phyloP scores from a whole-genome alignment of 2,113 vertebrate species.

The Elephantulus edwardii region DNA sequence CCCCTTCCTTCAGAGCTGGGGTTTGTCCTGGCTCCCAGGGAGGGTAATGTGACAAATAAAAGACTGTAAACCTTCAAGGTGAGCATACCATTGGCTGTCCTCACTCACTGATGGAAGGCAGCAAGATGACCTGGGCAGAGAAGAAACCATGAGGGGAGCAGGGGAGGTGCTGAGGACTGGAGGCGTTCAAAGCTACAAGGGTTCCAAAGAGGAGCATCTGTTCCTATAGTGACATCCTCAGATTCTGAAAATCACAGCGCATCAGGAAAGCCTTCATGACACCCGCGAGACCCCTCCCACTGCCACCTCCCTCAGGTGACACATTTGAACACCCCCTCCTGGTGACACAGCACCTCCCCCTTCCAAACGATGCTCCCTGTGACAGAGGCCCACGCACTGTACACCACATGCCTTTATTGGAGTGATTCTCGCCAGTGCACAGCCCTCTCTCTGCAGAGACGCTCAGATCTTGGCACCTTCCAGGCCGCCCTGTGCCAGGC shows the following conservation, averaged over 20 bases:
- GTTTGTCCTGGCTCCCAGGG: background rate
- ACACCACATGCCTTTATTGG: constrained; percentile 69
- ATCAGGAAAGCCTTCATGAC: background rate
- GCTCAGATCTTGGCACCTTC: background rate
- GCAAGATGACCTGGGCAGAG: background rate
- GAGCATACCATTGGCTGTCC: background rate
- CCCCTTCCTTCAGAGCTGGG: background rate
- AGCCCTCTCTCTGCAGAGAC: background rate
- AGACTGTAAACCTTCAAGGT: background rate
- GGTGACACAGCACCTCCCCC: background rate
- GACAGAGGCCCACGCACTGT: background rate
- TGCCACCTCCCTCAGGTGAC: background rate
- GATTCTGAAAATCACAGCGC: background rate
- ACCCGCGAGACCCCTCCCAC: no score
- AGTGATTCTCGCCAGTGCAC: fast-evolving
- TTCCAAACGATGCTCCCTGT: fast-evolving
- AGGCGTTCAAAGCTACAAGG: background rate
- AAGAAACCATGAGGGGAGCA: background rate
- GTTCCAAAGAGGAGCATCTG: background rate
- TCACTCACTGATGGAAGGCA: background rate
- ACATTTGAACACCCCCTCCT: background rate
- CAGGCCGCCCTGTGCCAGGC: background rate
- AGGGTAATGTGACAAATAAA: constrained; percentile 56
- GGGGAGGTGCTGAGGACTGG: background rate
- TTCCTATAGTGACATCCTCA: background rate